Conservation (phyloP, 1,140 invertebrate genomes). For the Megalonaias nervosa region DNA sequence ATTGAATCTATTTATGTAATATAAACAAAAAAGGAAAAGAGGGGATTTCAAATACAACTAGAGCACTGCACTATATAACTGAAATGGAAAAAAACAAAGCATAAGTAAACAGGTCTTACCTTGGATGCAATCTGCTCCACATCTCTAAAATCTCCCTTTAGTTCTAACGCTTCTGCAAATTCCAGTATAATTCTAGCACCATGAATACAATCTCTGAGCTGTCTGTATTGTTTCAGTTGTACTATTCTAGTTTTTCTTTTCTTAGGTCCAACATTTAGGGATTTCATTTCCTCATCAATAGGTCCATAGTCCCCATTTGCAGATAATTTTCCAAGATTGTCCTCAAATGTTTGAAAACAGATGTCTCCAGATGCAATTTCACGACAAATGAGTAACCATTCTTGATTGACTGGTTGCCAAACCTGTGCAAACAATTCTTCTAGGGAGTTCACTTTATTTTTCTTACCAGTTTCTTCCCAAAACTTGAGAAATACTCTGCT, state of each 20-base stretch:
- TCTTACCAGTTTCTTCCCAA: background rate
- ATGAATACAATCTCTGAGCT: conserved; percentile 6
- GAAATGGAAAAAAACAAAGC: background rate
- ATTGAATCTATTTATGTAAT: too few species aligned
- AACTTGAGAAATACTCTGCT: conserved; percentile 13
- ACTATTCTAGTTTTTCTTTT: background rate
- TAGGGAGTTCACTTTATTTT: background rate
- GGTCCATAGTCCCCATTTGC: background rate
- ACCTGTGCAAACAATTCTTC: background rate
- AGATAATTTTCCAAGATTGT: conserved; percentile 3
- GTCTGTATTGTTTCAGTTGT: conserved; percentile 15
- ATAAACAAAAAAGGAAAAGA: background rate
- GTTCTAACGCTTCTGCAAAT: background rate
- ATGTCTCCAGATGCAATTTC: conserved; percentile 2
- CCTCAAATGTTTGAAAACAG: conserved; percentile 7
- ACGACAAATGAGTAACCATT: background rate
- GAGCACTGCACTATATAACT: background rate
- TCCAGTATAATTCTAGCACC: conserved; percentile 10
- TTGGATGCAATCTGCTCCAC: conserved; percentile 8
- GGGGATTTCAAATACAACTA: background rate
- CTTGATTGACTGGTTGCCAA: conserved; percentile 3
- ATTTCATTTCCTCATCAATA: conserved; percentile 7
- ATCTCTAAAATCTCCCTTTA: conserved; percentile 6
- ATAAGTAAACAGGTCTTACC: background rate
- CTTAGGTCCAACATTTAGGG: background rate